Evolutionary conservation across 2,888 invertebrate genomes (phyloP), one percentile per base, ranked within the genome.

Genomic region (Anaspis maculata): DNA sequence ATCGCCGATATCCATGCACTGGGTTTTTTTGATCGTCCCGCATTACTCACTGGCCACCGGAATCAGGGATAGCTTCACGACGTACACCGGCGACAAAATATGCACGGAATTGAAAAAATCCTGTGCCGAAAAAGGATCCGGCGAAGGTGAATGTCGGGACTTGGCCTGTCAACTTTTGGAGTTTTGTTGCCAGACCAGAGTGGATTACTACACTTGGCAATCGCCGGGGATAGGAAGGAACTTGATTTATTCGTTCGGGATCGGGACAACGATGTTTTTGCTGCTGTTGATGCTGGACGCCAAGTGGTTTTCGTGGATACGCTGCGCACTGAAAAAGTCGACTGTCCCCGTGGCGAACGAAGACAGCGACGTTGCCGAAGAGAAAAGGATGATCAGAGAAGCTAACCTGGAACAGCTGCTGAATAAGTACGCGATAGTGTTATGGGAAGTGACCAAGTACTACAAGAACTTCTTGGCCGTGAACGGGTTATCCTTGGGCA

Each of bases 371-470:
- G 80, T 82, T 7, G 51, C 56, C 1, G 61, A 59, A 1, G 81
- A 81, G 49, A 70, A 67, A 22, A 41, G 53, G 1, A 69, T 68
- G 43, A 73, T 76, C 3, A 48, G 61, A 9, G 52, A 53, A 4
- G 62, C 71, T 45, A 51, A 67, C 1, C 32, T 48, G 4, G 16
- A 52, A 1, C 64, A 68, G 10, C 53, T 72, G 10, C 26, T 49
- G 0, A 49, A 56, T 0, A 49, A 56, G 7, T 68, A 74, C 46
- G 74, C 71, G 27, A 57, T 84, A 3, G 74, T 81, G 1, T 57
- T 83, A 7, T 73, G 73, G 39, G 70, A 73, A 40, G 68, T 91
- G 6, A 75, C 81, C 12, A 91, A 91, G 61, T 91, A 90, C 54
- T 64, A 63, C 37, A 77, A 75, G 4, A 55, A 56, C 0, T 72